Base-by-base conservation (phyloP, 2,113 vertebrate genomes). In the Delphinapterus leucas region DNA sequence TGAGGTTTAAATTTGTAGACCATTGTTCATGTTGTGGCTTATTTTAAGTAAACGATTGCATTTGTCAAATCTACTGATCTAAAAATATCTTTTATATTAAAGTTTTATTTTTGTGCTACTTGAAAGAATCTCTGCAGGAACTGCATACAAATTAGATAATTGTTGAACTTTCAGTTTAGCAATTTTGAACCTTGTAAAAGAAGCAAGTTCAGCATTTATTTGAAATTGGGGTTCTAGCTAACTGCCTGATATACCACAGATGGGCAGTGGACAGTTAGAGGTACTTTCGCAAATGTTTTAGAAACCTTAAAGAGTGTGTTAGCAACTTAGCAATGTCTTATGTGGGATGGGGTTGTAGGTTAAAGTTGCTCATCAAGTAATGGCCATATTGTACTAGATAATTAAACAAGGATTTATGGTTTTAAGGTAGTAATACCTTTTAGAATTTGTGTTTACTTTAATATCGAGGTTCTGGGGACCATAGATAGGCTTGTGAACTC, bases 51-150 rank as follows among this genome's bases (percentile, higher is more conserved):
- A 93, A 76, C 61, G 53, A 44, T 92, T 94, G 26, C 36, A 53
- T 93, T 96, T 95, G 68, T 96, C 76, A 84, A 74, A 93, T 84
- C 89, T 96, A 36, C 90, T 97, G 95, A 93, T 90, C 28, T 94
- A 85, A 92, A 97, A 60, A 47, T 90, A 55, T 53, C 31, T 86
- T 95, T 77, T 92, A 61, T 73, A 61, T 74, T 93, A 21, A 93
- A 73, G 71, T 92, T 86, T 85, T 67, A 49, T 70, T 96, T 96
- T 88, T 68, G 55, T 96, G 94, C 65, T 93, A 88, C 93, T 91
- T 93, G 44, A 92, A 89, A 68, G 44, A 80, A 76, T 93, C 63
- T 94, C 67, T 81, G 60, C 17, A 67, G 36, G 65, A 88, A 28
- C 21, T 91, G 12, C 70, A 47, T 83, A 53, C 68, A 86, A 53